phyloP scores from a whole-genome alignment of 2,113 vertebrate species.

The Burhinus bistriatus region DNA sequence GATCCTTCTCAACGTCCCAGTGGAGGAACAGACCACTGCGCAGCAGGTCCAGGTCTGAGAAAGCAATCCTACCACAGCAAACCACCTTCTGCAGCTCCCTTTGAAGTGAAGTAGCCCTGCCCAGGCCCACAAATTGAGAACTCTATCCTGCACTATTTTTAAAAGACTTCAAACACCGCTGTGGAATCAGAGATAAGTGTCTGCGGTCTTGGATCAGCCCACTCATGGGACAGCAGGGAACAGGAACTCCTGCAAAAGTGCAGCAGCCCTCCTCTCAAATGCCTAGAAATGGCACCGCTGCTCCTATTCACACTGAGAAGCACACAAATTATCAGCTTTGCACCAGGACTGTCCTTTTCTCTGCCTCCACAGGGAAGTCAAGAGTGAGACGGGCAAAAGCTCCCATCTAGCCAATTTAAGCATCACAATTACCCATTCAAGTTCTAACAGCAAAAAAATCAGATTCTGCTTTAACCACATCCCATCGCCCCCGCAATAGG shows the following conservation, averaged over 20 bases:
- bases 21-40: neutral
- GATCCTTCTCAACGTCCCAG: neutral
- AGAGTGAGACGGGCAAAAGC: neutral
- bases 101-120: neutral
- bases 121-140: neutral
- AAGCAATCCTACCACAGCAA: neutral
- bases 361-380: neutral
- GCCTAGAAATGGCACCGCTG: neutral
- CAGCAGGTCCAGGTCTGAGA: neutral
- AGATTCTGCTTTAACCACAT: neutral
- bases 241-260: neutral
- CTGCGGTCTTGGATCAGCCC: neutral
- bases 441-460: neutral
- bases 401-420: neutral
- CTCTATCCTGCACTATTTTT: slow-evolving; percentile 53
- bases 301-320: neutral
- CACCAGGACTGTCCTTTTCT: neutral
- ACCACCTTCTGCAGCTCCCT: neutral
- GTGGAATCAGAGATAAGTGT: slow-evolving; percentile 21
- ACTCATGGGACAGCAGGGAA: neutral
- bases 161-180: neutral
- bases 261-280: neutral
- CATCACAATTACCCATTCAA: neutral
- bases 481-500: rapidly evolving
- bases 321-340: neutral